Percentiles rank a stretch among this genome's conserved stretches.
These are phyloP conservation scores for Druon quercuslanigerum DNA, from an alignment of 1,140 invertebrate genomes.

Conservation along the genomic window DNA sequence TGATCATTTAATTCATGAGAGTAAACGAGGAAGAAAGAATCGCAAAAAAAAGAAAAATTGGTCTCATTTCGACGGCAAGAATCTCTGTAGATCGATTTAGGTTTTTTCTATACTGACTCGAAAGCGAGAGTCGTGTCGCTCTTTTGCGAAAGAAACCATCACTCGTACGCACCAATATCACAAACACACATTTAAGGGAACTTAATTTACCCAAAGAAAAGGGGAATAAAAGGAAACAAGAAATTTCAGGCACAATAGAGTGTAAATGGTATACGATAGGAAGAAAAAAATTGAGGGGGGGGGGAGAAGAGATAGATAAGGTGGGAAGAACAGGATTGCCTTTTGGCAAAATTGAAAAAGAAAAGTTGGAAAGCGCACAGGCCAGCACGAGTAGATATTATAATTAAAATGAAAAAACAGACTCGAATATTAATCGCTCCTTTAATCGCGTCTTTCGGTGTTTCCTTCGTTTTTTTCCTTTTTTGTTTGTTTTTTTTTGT, in stretches of 20 bases:
- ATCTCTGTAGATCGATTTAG: constrained; percentile 36
- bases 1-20: constrained; percentile 17
- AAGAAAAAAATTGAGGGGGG: neutral
- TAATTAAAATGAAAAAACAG: constrained; percentile 35
- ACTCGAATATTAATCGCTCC: constrained; percentile 34
- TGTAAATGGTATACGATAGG: constrained; percentile 27
- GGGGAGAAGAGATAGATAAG: neutral
- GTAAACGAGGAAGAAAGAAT: constrained; percentile 27
- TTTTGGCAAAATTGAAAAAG: neutral
- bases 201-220: neutral
- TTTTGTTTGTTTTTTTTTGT: neutral
- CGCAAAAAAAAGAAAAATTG: neutral
- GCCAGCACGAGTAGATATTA: neutral
- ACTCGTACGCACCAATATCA: constrained; percentile 24
- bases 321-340: neutral
- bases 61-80: constrained; percentile 12
- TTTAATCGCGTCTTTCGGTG: constrained; percentile 44
- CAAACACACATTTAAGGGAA: constrained; percentile 10
- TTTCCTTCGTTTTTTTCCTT: constrained; percentile 41
- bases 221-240: neutral
- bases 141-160: constrained; percentile 12
- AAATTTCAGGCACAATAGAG: constrained; percentile 13
- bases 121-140: constrained; percentile 11
- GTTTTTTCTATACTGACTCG: constrained; percentile 37
- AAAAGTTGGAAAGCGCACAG: neutral